Evolutionary conservation across 64 coral and sea anemone genomes (phyloP).

Genomic region (Acropora yongei): DNA sequence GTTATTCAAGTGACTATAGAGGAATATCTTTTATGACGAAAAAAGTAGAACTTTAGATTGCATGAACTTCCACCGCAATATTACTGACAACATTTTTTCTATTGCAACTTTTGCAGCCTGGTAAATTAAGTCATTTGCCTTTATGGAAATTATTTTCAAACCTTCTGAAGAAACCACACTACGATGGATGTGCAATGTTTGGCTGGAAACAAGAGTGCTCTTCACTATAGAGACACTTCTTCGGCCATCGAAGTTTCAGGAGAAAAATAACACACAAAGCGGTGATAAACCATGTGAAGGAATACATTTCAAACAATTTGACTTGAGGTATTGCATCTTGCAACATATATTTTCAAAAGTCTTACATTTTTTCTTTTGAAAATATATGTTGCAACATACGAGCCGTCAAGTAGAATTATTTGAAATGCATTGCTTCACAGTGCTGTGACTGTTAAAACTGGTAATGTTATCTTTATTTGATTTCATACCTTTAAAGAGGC

Average conservation of each 20-base stretch:
- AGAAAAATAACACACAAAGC: no score
- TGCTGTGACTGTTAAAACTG: not conserved
- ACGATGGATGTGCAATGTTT: constrained; percentile 23
- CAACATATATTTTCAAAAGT: no score
- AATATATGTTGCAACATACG: no score
- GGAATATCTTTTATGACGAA: not conserved
- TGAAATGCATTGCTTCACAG: not conserved
- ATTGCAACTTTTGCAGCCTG: not conserved
- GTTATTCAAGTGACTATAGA: not conserved
- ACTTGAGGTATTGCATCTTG: no score
- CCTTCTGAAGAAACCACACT: not conserved
- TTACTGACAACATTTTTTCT: not conserved
- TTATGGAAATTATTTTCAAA: constrained; percentile 2
- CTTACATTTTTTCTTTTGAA: no score
- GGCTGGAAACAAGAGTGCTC: not conserved
- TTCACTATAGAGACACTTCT: no score
- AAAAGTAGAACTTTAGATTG: not conserved
- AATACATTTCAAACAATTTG: no score
- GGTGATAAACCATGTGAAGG: no score
- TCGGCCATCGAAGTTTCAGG: no score
- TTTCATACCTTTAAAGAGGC: not conserved
- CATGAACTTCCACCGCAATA: constrained; percentile 1
- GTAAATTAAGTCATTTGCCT: not conserved
- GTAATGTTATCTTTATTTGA: not conserved
- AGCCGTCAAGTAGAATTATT: no score